Evolutionary conservation across 2,888 invertebrate genomes (phyloP).

Genomic region (Apeira syringaria): DNA sequence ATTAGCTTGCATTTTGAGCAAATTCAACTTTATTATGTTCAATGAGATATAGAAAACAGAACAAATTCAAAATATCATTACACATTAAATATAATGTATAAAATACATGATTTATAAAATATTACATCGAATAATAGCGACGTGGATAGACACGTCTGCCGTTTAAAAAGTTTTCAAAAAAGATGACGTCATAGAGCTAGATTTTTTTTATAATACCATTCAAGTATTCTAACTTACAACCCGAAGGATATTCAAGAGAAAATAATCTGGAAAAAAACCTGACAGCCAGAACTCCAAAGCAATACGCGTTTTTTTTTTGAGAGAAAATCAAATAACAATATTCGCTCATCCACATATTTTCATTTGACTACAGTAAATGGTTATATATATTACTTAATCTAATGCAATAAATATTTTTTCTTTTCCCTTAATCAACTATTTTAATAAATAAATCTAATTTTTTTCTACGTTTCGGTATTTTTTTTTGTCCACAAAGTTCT

Average conservation of each 20-base stretch:
- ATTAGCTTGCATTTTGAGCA: too few relatives aligned
- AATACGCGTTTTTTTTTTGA: constrained; percentile 29
- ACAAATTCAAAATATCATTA: constrained; percentile 34
- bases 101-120: constrained; percentile 79
- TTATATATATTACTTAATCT: constrained; percentile 72
- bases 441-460: constrained; percentile 79
- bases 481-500: constrained; percentile 35
- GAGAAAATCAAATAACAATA: constrained; percentile 26
- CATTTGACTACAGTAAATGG: constrained; percentile 73
- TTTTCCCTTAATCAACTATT: constrained; percentile 65
- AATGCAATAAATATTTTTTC: constrained; percentile 80
- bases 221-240: constrained; percentile 45
- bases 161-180: constrained; percentile 77
- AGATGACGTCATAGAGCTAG: constrained; percentile 45
- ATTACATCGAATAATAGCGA: constrained; percentile 54
- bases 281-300: constrained; percentile 28
- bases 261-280: constrained; percentile 24
- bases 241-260: constrained; percentile 35
- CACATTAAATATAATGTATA: constrained; percentile 74
- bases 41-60: constrained; percentile 10
- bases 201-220: constrained; percentile 37
- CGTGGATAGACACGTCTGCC: constrained; percentile 41
- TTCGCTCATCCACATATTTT: constrained; percentile 28
- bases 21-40: not conserved
- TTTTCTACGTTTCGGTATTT: constrained; percentile 58